A percentile compares a stretch with the other conserved stretches of the same genome.
Conservation (phyloP, 2,797 vertebrate species). For the Phrynocephalus forsythii region DNA sequence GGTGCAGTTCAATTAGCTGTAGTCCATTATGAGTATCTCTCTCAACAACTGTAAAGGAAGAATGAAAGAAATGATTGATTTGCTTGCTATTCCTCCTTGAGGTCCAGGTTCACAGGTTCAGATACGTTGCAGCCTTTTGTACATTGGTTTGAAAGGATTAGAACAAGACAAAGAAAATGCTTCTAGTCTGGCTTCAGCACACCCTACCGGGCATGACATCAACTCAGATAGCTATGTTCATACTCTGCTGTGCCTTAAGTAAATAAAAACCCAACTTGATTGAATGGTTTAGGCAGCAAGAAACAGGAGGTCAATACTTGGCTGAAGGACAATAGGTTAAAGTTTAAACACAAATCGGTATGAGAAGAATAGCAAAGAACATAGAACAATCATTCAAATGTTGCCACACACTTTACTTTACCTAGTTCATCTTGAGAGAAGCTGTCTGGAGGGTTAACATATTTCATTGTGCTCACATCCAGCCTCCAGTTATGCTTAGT, state of each 20-base stretch:
- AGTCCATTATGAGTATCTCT: constrained; percentile 74
- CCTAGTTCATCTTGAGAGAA: constrained; percentile 85
- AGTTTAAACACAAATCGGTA: too few species aligned
- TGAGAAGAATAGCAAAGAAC: too few species aligned
- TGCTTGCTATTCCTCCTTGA: not conserved
- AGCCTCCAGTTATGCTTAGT: constrained; percentile 87
- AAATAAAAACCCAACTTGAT: too few species aligned
- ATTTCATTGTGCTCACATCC: constrained; percentile 82
- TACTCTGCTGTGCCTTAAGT: too few species aligned
- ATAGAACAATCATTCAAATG: not conserved
- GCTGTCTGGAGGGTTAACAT: constrained; percentile 84
- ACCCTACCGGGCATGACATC: too few species aligned
- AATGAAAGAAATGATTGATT: constrained; percentile 28
- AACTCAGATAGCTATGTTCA: too few species aligned
- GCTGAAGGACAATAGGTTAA: too few species aligned
- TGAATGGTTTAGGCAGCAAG: too few species aligned
- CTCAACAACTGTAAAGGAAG: constrained; percentile 73
- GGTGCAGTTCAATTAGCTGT: constrained; percentile 79
- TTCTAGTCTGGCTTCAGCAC: not conserved
- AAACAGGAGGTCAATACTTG: too few species aligned
- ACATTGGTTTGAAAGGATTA: not conserved
- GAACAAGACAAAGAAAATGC: not conserved
- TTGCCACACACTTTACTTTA: constrained; percentile 50
- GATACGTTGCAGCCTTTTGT: not conserved
- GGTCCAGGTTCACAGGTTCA: not conserved